Base-by-base conservation (phyloP, 1,140 invertebrate species). In the Drosophila parvula region DNA sequence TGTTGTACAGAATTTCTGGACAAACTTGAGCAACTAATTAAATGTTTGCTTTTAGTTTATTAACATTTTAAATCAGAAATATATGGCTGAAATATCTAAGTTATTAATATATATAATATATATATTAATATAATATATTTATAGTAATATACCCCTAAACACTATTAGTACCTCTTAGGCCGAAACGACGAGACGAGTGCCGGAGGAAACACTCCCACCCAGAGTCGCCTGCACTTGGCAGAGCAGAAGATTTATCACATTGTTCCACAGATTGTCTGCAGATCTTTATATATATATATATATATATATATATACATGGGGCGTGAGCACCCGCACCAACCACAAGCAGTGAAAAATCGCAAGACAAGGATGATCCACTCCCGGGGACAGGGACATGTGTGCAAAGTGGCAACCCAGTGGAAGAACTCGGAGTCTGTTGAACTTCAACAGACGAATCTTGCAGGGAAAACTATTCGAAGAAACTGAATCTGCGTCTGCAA, bases 221-320 rank as follows among this genome's bases (percentile, higher is more conserved):
- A 83, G 80, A 79, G 81, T 56, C 68, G 82, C 71, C 67, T 81
- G 70, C 74, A 68, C 53, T 67, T 76, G 73, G 73, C 74, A 74
- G 60, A 80, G 59, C 78, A 81, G 76, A 89, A 89, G 84, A 89
- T 89, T 89, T 89, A 89, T 89, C 84, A 89, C 84, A 89, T 89
- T 89, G 84, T 89, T 89, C 84, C 84, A 89, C 84, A 89, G 84
- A 89, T 89, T 89, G 84, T 89, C 84, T 89, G 80, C 84, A 89
- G 84, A 89, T 89, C 74, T 79, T 71, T 75, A 65, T 81, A 76
- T 77, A 78, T 73, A 65, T 40, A 38, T 50, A 64, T 43, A 53
- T 34, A 57, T 44, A 40, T 28, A 40, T 28, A 55, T 22, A 57
- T 41, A 58, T 65, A 77, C 68, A 50, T 45, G 62, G 30, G 79